Base-by-base conservation (phyloP, 2,113 vertebrate genomes). In the Mirounga angustirostris region DNA sequence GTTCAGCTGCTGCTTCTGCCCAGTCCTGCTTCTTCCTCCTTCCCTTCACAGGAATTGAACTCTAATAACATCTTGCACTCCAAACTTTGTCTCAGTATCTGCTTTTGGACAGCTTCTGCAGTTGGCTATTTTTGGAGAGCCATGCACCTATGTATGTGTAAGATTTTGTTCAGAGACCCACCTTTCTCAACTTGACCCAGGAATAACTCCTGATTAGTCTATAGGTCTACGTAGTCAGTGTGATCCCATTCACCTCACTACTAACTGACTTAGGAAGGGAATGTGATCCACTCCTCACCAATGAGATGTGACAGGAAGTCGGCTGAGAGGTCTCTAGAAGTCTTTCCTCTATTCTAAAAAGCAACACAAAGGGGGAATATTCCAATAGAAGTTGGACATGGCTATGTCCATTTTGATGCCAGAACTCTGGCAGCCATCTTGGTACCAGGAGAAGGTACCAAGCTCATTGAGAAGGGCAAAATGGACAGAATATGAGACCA, bases 291-390 rank as follows among this genome's bases (percentile, higher is more conserved):
- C 21, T 63, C 10, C 56, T 82, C 9, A 24, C 54, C 87, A 83
- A 26, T 61, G 54, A 95, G 14, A 85, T 79, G 46, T 33, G 63
- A 76, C 46, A 91, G 28, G 56, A 93, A 89, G n/a, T 86, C 40
- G 36, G 3, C 67, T 61, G 78, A 65, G 18, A 46, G 19, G 36
- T 84, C 89, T 91, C 86, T 65, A 36, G 73, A 91, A 95, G 46
- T 56, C 4, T 46, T 36, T 43, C 40, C 50, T 82, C 22, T 33
- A 21, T 52, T 74, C 78, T 46, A 67, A 78, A 96, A 89, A 78
- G 67, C 36, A 71, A 82, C 22, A 50, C 40, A 71, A 14, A n/a
- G 6, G 69, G 71, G 40, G 16, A 79, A 76, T 52, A 76, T 86
- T 58, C 50, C 46, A 46, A 46, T 46, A 46, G 46, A 46, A 46